Evolutionary conservation across 2,888 invertebrate genomes (phyloP), one percentile per base, ranked within the genome.

Genomic region (Hylaea fasciaria): DNA sequence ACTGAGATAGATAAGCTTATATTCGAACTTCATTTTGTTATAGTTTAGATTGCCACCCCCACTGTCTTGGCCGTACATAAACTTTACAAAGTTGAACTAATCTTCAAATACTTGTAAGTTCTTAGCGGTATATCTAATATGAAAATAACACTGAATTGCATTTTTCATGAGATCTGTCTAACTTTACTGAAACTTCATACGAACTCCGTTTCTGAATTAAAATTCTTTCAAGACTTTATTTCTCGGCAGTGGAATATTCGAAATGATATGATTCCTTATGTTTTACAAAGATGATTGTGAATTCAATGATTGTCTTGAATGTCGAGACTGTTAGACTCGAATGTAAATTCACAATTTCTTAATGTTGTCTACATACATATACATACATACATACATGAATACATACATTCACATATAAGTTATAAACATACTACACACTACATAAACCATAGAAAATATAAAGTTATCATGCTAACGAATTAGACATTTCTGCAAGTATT

Each of bases 121-220:
- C 22, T n/a, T 7, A 14, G 12, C 41, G 29, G 46, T 22, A 55
- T 48, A 48, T 41, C 13, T n/a, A 22, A 28, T n/a, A 32, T 22
- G 12, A 40, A 57, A 51, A 41, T 46, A 32, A 32, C 50, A 46
- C 51, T 46, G 14, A 45, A 46, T 40, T 57, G 50, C 51, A 57
- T 57, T 51, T 57, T 51, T 51, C 57, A 57, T 57, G 57, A 57
- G 46, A 13, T 37, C 45, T 40, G 32, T 46, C 32, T 13, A 45
- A 57, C 51, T 51, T 40, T 28, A 16, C 17, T n/a, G 32, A 46
- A 45, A 11, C 46, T 51, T 40, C 45, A 32, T 32, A 32, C 46
- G 50, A 57, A 22, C 49, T 39, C 28, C 37, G 37, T 29, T 17
- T 22, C 44, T 3, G 49, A 44, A 49, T 56, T 49, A 44, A 57